Percentiles rank a stretch among this genome's conserved stretches.
These are phyloP conservation scores for Odontocerum albicorne DNA, from an alignment of 2,888 invertebrate genomes.

Conservation along the genomic window DNA sequence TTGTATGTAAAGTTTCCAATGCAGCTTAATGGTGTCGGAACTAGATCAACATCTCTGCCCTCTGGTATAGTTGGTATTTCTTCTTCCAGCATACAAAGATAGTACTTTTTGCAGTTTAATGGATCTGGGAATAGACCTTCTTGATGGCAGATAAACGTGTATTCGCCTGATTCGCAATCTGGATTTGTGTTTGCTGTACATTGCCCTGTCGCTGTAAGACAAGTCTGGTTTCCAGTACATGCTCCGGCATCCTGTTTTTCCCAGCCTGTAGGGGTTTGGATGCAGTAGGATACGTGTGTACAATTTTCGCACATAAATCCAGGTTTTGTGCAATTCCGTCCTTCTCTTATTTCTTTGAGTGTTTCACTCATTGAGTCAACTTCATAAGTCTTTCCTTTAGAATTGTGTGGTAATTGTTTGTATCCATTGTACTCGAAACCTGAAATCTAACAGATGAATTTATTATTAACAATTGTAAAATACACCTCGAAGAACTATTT, in stretches of 20 bases:
- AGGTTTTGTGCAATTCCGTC: constrained; percentile 17
- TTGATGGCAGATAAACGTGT: constrained; percentile 25
- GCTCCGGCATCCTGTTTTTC: neutral
- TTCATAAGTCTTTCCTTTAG: no score
- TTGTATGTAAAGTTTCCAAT: constrained; percentile 11
- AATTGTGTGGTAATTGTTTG: no score
- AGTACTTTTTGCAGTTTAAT: constrained; percentile 26
- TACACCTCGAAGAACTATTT: no score
- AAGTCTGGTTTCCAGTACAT: constrained; percentile 13
- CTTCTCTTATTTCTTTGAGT: no score
- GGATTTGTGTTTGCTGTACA: constrained; percentile 20
- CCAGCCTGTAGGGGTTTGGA: constrained; percentile 4
- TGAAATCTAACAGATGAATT: no score
- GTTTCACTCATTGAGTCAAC: no score
- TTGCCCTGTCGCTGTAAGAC: neutral
- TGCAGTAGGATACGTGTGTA: constrained; percentile 2
- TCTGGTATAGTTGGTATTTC: neutral
- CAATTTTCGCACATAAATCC: constrained; percentile 27
- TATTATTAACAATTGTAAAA: no score
- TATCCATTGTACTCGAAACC: no score
- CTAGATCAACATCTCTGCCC: no score
- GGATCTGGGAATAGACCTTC: constrained; percentile 28
- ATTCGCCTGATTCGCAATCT: constrained; percentile 16
- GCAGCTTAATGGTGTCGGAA: neutral
- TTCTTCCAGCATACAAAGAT: constrained; percentile 16